Evolutionary conservation across 2,797 vertebrate genomes (phyloP).

Genomic region (Decapterus maruadsi): DNA sequence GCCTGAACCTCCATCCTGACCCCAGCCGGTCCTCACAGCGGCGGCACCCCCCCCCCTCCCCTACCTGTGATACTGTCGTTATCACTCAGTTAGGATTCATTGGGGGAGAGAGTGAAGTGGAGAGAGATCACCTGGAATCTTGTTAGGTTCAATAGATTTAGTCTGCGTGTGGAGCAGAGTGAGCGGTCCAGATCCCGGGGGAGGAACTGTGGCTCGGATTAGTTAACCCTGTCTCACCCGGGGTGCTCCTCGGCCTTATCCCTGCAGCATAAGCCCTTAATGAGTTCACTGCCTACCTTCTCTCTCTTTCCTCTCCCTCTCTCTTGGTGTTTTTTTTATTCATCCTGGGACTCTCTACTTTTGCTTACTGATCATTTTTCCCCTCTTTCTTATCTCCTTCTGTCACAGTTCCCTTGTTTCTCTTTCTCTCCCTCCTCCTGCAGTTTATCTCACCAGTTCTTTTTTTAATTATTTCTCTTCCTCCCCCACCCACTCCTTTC

Average conservation of each 20-base stretch:
- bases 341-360: slow-evolving; percentile 24
- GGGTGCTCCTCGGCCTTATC: slow-evolving; percentile 65
- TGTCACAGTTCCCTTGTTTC: slow-evolving; percentile 10
- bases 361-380: slow-evolving; percentile 16
- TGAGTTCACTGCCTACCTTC: slow-evolving; percentile 67
- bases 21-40: slow-evolving; percentile 5
- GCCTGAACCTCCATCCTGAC: slow-evolving; percentile 5
- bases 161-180: slow-evolving; percentile 40
- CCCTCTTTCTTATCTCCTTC: slow-evolving; percentile 8
- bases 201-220: slow-evolving; percentile 68
- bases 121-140: slow-evolving; percentile 78
- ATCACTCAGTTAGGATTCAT: slow-evolving; percentile 46
- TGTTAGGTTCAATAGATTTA: slow-evolving; percentile 67
- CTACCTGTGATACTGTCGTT: slow-evolving; percentile 11
- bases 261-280: slow-evolving; percentile 75
- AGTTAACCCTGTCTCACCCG: slow-evolving; percentile 79
- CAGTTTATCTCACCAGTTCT: slow-evolving; percentile 1
- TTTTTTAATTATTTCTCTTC: background rate
- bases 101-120: slow-evolving; percentile 58
- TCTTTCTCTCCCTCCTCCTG: background rate
- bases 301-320: slow-evolving; percentile 25
- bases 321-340: slow-evolving; percentile 39
- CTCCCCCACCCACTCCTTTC: slow-evolving; percentile 39
- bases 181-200: slow-evolving; percentile 65
- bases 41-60: background rate